Evolutionary conservation across 2,797 vertebrate species (phyloP).

Genomic region (Ibycter americanus): DNA sequence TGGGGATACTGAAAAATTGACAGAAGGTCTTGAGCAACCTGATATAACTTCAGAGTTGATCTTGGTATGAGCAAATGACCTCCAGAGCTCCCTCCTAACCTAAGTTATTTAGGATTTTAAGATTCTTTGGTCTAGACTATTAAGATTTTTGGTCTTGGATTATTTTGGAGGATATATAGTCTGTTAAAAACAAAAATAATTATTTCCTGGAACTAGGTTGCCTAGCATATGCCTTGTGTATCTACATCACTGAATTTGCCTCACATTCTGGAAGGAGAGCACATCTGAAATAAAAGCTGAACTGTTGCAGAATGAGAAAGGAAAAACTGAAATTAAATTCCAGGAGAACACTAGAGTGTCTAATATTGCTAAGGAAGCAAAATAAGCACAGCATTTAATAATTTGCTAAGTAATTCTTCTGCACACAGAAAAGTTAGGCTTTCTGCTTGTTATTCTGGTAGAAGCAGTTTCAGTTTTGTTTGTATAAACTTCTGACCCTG

Average conservation of each 20-base stretch:
- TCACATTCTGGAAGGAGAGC: neutral
- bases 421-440: neutral
- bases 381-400: neutral
- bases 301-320: neutral
- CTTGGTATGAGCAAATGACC: neutral
- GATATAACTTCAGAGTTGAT: neutral
- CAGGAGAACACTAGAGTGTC: neutral
- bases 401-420: neutral
- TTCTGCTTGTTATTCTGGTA: neutral
- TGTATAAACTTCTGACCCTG: neutral
- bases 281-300: neutral
- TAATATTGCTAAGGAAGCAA: neutral
- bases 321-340: neutral
- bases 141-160: neutral
- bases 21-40: neutral
- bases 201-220: neutral
- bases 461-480: neutral
- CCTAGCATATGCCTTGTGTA: fast-evolving
- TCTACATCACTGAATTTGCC: neutral
- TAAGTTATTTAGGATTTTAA: neutral
- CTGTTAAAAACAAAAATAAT: neutral
- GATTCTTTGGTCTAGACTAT: neutral
- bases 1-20: neutral
- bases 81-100: neutral
- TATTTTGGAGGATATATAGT: neutral